Conservation (phyloP, 2,888 invertebrate species). For the Fragum sueziense region DNA sequence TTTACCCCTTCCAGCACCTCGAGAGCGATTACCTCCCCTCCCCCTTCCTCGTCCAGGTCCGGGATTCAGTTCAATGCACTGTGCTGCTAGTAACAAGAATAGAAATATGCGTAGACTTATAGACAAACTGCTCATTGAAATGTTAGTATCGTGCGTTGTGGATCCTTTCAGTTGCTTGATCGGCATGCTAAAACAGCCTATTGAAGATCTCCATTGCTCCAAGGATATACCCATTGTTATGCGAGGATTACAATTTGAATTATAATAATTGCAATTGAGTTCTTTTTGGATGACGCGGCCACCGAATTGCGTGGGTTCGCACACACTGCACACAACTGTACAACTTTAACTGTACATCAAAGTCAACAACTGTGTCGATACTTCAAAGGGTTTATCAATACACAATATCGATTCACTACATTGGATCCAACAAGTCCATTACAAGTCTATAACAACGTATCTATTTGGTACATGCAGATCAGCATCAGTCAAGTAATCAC, state of each 20-base stretch:
- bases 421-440: too few species aligned
- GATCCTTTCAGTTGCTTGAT: not conserved
- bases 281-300: not conserved
- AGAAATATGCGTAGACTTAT: conserved; percentile 1
- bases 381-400: not conserved
- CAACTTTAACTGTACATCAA: not conserved
- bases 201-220: not conserved
- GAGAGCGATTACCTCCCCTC: not conserved
- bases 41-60: conserved; percentile 2
- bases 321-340: not conserved
- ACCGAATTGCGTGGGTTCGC: not conserved
- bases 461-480: too few species aligned
- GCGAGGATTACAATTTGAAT: not conserved
- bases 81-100: conserved; percentile 7
- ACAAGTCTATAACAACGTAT: too few species aligned
- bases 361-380: not conserved
- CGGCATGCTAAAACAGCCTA: not conserved
- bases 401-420: not conserved
- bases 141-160: too few species aligned
- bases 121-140: not conserved
- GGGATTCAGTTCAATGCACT: not conserved
- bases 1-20: conserved; percentile 4
- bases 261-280: not conserved
- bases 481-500: too few species aligned
- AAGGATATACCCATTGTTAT: not conserved